Conservation (phyloP, 1,140 invertebrate genomes). For the Ostrea denselamellosa region DNA sequence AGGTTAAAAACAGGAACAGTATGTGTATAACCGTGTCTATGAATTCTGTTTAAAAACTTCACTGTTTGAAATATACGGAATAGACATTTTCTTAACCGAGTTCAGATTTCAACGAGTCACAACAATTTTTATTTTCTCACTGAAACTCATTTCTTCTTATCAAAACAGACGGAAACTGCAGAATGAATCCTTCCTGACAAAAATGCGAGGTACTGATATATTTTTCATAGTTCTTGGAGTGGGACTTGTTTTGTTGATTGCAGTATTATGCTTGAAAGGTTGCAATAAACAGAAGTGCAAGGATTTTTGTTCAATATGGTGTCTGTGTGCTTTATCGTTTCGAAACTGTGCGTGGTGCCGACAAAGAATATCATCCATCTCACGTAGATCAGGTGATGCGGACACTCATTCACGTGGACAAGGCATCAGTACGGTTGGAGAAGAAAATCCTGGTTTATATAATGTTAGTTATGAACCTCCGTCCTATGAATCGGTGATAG, state of each 20-base stretch:
- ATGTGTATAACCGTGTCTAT: no score
- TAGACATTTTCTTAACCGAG: no score
- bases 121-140: no score
- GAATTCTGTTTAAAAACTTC: no score
- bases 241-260: not conserved
- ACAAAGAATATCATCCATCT: not conserved
- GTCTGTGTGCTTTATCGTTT: not conserved
- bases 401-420: not conserved
- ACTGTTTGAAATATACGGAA: no score
- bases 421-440: not conserved
- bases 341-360: constrained; percentile 1
- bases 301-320: not conserved
- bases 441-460: not conserved
- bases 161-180: not conserved
- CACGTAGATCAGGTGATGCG: not conserved
- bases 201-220: not conserved
- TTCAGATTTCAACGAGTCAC: no score
- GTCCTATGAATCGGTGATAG: constrained; percentile 30
- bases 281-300: not conserved
- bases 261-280: not conserved
- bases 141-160: not conserved
- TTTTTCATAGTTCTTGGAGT: not conserved
- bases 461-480: constrained; percentile 11
- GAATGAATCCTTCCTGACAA: not conserved
- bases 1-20: no score